A percentile compares a stretch with the other conserved stretches of the same genome.
Evolutionary conservation across 2,888 invertebrate species (phyloP).

Genomic region (Taenaris catops): DNA sequence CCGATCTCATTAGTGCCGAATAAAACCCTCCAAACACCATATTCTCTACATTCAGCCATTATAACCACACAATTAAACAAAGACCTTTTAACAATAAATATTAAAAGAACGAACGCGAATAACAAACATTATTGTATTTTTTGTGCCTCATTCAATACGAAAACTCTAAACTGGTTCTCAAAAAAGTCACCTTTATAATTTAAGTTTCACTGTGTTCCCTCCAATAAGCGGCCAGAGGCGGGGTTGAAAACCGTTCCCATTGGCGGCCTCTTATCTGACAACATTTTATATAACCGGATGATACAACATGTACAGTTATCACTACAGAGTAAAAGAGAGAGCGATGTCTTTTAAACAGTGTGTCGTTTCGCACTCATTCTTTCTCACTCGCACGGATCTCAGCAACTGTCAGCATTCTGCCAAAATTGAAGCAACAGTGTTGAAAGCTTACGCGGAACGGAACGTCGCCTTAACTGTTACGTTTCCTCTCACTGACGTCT

Average conservation of each 20-base stretch:
- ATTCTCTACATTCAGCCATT: constrained; percentile 24
- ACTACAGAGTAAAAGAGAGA: constrained; percentile 58
- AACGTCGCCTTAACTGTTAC: constrained; percentile 47
- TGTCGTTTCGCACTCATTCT: constrained; percentile 58
- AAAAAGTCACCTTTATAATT: constrained; percentile 79
- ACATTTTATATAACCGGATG: constrained; percentile 78
- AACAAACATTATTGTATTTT: constrained; percentile 77
- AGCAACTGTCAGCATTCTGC: constrained; percentile 53
- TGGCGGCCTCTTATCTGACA: constrained; percentile 65
- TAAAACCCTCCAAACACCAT: constrained; percentile 27
- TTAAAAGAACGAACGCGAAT: constrained; percentile 56
- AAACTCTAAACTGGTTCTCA: constrained; percentile 53
- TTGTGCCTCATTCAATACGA: constrained; percentile 69
- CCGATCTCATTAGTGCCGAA: constrained; percentile 41
- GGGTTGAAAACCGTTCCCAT: constrained; percentile 40
- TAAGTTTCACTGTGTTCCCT: constrained; percentile 61
- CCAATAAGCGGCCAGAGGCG: constrained; percentile 62
- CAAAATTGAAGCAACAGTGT: constrained; percentile 74
- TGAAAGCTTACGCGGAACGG: constrained; percentile 47
- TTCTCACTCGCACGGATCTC: constrained; percentile 44
- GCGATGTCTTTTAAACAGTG: constrained; percentile 59
- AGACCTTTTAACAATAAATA: constrained; percentile 47
- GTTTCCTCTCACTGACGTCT: constrained; percentile 23
- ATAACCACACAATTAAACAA: constrained; percentile 49
- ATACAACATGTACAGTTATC: constrained; percentile 79